A percentile compares a stretch with the other conserved stretches of the same genome.
Conservation (phyloP, 2,888 invertebrate genomes). For the Idaea aversata region DNA sequence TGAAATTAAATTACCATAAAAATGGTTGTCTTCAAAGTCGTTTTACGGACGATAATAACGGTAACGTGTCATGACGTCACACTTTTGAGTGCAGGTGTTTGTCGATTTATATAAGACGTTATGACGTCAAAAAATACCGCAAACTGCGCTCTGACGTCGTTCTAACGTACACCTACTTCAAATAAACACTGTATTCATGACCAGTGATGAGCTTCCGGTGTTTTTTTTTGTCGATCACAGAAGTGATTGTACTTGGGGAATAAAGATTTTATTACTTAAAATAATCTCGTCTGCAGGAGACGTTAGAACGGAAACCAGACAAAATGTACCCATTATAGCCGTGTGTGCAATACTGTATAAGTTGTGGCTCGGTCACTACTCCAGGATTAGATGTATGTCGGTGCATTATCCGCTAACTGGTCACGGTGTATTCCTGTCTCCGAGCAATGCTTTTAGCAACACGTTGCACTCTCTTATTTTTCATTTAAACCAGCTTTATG, state of each 20-base stretch:
- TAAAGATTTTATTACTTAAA: background rate
- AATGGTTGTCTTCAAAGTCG: too few species aligned
- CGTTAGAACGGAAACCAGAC: constrained; percentile 26
- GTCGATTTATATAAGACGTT: too few species aligned
- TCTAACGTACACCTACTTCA: too few species aligned
- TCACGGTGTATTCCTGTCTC: constrained; percentile 25
- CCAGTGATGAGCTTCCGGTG: background rate
- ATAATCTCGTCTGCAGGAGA: constrained; percentile 15
- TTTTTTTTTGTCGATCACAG: background rate
- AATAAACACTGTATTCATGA: too few species aligned
- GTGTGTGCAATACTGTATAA: constrained; percentile 28
- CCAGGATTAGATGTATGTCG: constrained; percentile 26
- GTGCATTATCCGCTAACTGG: constrained; percentile 26
- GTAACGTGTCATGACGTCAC: too few species aligned
- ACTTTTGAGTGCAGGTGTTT: too few species aligned
- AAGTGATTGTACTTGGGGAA: too few species aligned
- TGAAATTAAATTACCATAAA: too few species aligned
- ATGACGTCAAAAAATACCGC: too few species aligned
- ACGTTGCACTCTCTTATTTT: constrained; percentile 18
- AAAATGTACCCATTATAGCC: constrained; percentile 33
- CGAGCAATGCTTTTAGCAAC: constrained; percentile 22
- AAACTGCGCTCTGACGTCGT: too few species aligned
- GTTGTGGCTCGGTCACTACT: constrained; percentile 27
- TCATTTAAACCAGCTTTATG: constrained; percentile 8
- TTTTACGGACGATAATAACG: too few species aligned